Evolutionary conservation across 2,797 vertebrate species (phyloP), one percentile per base, ranked within the genome.

Genomic region (Pantherophis vulpinus): DNA sequence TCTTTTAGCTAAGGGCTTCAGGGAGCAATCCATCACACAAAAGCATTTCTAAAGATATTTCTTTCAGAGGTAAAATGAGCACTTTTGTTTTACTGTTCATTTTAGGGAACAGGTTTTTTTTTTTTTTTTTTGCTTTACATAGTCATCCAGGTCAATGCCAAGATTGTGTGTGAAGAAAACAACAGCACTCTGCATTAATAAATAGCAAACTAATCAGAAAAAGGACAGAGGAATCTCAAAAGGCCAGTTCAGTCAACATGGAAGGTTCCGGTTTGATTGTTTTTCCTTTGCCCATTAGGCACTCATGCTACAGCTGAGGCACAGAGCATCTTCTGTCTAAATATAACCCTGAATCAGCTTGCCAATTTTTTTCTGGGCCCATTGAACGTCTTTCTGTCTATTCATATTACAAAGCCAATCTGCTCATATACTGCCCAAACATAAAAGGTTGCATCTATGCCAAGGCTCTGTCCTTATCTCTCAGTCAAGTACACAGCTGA

Each of bases 111-210:
- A 0, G 54, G 63, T 6, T 51, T 66, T 86, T 66, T 54, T 54
- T 51, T 51, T 51, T 51, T 51, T 54, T 54, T 58, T 58, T 61
- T 91, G 23, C n/a, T 92, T 95, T 93, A 56, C 32, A 27, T 66
- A 86, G 63, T 94, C 92, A 95, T 23, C 86, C 79, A 27, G 94
- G 93, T 94, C 54, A 90, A 8, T 86, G 1, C 59, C 91, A 94
- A 32, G 90, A 86, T 0, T 87, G 12, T 51, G 89, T 66, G 47
- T 18, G 93, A 94, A 92, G 42, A 92, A 96, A 83, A 5, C 20
- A 88, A 79, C 10, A 61, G 25, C n/a, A 8, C 8, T 87, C 25
- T 86, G 0, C 12, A 23, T 2, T 23, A 94, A 83, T 13, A 95
- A 94, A 95, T 10, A 94, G 20, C 87, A 91, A 42, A 16, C 12